Evolutionary conservation across 2,113 vertebrate genomes (phyloP).

Genomic region (Plestiodon gilberti): DNA sequence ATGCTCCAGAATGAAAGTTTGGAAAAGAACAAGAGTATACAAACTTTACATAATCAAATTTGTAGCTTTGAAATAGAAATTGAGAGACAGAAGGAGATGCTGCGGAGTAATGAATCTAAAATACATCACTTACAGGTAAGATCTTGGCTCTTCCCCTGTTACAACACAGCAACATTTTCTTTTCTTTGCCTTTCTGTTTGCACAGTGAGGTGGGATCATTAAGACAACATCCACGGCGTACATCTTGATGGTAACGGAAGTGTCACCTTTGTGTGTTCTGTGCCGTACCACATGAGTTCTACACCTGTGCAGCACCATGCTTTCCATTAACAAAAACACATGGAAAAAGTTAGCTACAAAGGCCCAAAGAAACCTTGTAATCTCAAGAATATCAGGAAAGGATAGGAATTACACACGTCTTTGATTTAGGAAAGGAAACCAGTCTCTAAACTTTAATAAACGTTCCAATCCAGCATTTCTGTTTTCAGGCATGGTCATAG

Average conservation of each 20-base stretch:
- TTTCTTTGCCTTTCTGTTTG: conserved; percentile 15
- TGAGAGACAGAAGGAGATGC: conserved; percentile 83
- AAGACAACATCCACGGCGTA: background rate
- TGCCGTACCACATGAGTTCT: background rate
- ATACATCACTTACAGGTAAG: conserved; percentile 85
- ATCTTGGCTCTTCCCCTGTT: conserved; percentile 40
- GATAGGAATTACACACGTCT: background rate
- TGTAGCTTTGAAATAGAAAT: conserved; percentile 85
- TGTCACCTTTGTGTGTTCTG: background rate
- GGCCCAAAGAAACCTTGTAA: background rate
- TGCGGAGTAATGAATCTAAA: conserved; percentile 84
- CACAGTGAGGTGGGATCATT: background rate
- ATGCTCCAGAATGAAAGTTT: conserved; percentile 84
- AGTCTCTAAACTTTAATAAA: background rate
- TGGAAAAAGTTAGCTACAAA: background rate
- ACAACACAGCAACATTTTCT: conserved; percentile 35
- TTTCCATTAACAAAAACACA: conserved; percentile 4
- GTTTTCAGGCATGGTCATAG: background rate
- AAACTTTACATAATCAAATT: conserved; percentile 84
- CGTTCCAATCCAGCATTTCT: background rate
- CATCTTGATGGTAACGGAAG: background rate
- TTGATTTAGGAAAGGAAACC: background rate
- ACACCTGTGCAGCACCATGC: background rate
- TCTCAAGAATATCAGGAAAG: background rate
- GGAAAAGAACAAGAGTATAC: conserved; percentile 86